phyloP scores from a whole-genome alignment of 2,888 invertebrate genomes.

The Erebia epiphron region DNA sequence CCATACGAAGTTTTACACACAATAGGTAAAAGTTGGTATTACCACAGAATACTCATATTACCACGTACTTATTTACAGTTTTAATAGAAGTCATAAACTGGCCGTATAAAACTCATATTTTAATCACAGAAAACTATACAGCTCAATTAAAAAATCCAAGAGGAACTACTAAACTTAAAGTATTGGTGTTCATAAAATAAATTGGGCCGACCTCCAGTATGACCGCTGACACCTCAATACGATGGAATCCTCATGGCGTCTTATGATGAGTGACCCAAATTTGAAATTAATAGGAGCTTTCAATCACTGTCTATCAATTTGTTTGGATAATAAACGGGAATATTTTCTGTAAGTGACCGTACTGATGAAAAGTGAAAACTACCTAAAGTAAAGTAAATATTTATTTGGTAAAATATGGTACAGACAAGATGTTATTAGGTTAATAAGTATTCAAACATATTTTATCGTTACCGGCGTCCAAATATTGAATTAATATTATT shows the following conservation, averaged over 20 bases:
- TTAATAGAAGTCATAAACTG: neutral
- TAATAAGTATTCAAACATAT: too few relatives aligned
- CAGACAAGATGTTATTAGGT: too few relatives aligned
- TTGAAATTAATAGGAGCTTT: slow-evolving; percentile 28
- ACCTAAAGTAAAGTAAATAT: too few relatives aligned
- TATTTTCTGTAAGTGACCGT: neutral
- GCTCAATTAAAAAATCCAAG: slow-evolving; percentile 12
- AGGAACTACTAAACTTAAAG: slow-evolving; percentile 8
- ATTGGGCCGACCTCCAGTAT: slow-evolving; percentile 21
- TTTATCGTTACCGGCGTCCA: too few relatives aligned
- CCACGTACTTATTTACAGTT: neutral
- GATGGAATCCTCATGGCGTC: slow-evolving; percentile 30
- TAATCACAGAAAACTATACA: slow-evolving; percentile 2
- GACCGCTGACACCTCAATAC: slow-evolving; percentile 35
- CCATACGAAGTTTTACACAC: too few relatives aligned
- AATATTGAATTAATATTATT: too few relatives aligned
- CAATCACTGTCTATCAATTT: slow-evolving; percentile 34
- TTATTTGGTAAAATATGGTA: too few relatives aligned
- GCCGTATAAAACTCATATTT: neutral
- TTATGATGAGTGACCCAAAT: slow-evolving; percentile 36
- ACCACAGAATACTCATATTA: too few relatives aligned
- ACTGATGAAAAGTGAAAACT: too few relatives aligned
- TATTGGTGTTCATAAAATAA: slow-evolving; percentile 25
- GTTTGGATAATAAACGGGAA: slow-evolving; percentile 10
- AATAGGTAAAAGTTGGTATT: too few relatives aligned